phyloP scores from a whole-genome alignment of 2,113 vertebrate genomes.

The Pan troglodytes region NHGRI_mPanTro3-v2.1_pri NC_072402.2:151643501-151644000 shows the following conservation, averaged over 20 bases:
- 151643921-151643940: too few relatives aligned
- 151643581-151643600: conserved; percentile 37
- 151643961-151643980: background rate
- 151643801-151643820: background rate
- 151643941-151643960: background rate
- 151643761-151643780: background rate
- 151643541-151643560: conserved; percentile 24
- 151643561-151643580: background rate
- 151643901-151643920: background rate
- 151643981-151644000: rapidly evolving
- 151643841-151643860: background rate
- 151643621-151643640: conserved; percentile 42
- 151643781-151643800: background rate
- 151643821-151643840: background rate
- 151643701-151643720: conserved; percentile 28
- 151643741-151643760: conserved; percentile 44
- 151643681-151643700: conserved; percentile 47
- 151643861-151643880: background rate
- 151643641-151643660: conserved; percentile 46
- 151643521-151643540: background rate
- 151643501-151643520: too few relatives aligned
- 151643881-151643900: background rate
- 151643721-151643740: background rate
- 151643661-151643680: conserved; percentile 54
- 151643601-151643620: conserved; percentile 54